phyloP scores from a whole-genome alignment of 1,140 invertebrate genomes.

The Drosophila erecta region DNA sequence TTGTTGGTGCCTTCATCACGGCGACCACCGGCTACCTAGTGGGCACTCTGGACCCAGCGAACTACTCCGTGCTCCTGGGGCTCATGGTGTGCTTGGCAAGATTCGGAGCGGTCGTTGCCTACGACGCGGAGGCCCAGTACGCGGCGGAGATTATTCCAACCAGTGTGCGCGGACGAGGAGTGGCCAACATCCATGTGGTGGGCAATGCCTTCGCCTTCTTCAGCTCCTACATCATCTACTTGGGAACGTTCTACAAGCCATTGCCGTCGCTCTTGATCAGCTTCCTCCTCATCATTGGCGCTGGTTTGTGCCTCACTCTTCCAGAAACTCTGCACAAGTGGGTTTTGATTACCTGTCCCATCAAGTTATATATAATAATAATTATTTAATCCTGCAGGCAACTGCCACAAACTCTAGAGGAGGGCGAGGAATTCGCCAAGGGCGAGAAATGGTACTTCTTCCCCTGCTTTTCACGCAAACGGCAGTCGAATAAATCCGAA shows the following conservation, averaged over 20 bases:
- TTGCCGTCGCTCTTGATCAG: conserved; percentile 86
- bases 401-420: conserved; percentile 86
- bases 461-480: conserved; percentile 46
- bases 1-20: conserved; percentile 86
- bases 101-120: conserved; percentile 87
- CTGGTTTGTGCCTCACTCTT: conserved; percentile 86
- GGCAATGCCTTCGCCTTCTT: conserved; percentile 85
- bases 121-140: conserved; percentile 88
- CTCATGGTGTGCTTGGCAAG: conserved; percentile 86
- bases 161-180: conserved; percentile 86
- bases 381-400: conserved; percentile 35
- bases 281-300: conserved; percentile 85
- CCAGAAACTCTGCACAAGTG: conserved; percentile 87
- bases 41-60: conserved; percentile 62
- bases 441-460: conserved; percentile 84
- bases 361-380: neutral
- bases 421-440: conserved; percentile 87
- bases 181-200: conserved; percentile 86
- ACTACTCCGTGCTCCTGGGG: conserved; percentile 61
- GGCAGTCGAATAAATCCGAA: conserved; percentile 14
- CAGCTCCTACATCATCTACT: conserved; percentile 80
- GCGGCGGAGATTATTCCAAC: conserved; percentile 89
- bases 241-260: conserved; percentile 85
- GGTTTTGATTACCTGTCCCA: conserved; percentile 8
- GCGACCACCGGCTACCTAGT: conserved; percentile 73